Evolutionary conservation across 2,113 vertebrate species (phyloP), one percentile per base, ranked within the genome.

Genomic region (Theristicus caerulescens): DNA sequence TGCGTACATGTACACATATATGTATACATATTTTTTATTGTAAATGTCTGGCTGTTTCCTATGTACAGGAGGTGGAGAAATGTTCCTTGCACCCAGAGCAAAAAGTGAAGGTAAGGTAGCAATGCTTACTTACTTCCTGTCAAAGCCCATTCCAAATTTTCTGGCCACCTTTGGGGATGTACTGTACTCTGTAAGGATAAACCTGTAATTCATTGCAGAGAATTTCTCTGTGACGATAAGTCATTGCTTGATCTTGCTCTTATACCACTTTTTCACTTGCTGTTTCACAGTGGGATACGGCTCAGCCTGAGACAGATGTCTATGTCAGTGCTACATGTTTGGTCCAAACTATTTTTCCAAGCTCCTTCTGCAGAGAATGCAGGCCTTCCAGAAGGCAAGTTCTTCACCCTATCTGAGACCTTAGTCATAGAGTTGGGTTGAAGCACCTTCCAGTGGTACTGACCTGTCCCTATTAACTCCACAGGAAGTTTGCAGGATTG

Each of bases 1-100:
- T 40, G 20, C 0, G 0, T 38, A 7, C 2, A 2, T 57, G 5
- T 47, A 65, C 10, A 24, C 11, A 18, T 36, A 69, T 18, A 13
- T 10, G 5, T 52, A 61, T 42, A 8, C 19, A 12, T 51, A 19
- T 16, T 61, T 86, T 65, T 36, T 26, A 25, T 71, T 77, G 6
- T 21, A 7, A 19, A 18, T 49, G 3, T 58, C 78, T 40, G 36
- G 9, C 3, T 73, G 10, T 44, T 69, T 87, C 49, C 5, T 61
- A 0, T 17, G 18, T 61, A 73, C 18, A 84, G 44, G 9, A 70
- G 22, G 18, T 58, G 21, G 27, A 92, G 12, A 44, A 82, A 54
- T 38, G 36, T 49, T 74, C 27, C 14, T 78, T 40, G 4, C 1
- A 44, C 6, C 11, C 40, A 20, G 25, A 71, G 11, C 11, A 71